Conservation (phyloP, 2,113 vertebrate species). For the Lophochroa leadbeateri region DNA sequence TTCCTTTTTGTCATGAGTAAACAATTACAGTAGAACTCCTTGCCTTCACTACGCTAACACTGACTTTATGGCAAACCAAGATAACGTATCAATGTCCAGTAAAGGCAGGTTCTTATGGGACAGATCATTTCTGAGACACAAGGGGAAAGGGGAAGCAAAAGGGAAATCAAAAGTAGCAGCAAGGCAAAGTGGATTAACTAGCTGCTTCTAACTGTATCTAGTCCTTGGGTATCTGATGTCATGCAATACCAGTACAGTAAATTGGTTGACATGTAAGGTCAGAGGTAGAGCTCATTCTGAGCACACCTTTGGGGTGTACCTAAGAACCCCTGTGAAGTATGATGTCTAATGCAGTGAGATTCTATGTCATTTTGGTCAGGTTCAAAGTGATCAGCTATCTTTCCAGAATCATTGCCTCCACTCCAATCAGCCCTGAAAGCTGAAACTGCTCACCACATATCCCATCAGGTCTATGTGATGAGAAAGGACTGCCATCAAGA, state of each 20-base stretch:
- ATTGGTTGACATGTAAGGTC: neutral
- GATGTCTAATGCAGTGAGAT: neutral
- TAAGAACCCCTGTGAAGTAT: neutral
- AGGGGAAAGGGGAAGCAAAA: neutral
- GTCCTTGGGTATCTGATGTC: neutral
- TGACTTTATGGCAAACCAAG: conserved; percentile 18
- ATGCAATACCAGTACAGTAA: neutral
- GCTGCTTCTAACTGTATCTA: neutral
- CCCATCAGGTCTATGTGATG: neutral
- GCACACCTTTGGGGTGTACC: neutral
- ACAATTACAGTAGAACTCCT: neutral
- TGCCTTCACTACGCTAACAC: neutral
- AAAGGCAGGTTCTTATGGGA: conserved; percentile 11
- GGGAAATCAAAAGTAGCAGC: neutral
- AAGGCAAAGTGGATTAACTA: neutral
- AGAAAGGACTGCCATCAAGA: neutral
- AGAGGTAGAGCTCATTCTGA: neutral
- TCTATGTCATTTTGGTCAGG: neutral
- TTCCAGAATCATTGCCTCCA: neutral
- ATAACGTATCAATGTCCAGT: neutral
- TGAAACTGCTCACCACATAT: neutral
- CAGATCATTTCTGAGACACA: neutral
- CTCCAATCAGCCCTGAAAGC: neutral
- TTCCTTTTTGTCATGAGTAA: neutral
- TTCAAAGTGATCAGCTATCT: neutral